phyloP scores from a whole-genome alignment of 2,113 vertebrate genomes.

The Aix galericulata region DNA sequence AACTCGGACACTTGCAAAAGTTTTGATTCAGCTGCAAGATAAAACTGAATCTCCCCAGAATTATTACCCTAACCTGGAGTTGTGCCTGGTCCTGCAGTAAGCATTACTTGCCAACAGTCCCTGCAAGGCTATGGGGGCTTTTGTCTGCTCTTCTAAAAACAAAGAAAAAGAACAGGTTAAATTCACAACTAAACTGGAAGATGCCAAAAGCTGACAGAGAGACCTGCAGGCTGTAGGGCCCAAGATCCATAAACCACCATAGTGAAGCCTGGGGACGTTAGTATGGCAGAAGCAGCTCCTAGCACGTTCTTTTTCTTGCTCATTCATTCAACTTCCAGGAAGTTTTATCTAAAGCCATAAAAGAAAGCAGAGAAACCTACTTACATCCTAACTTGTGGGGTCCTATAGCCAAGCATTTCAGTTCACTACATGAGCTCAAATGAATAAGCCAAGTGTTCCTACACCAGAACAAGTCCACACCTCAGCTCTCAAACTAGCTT shows the following conservation, averaged over 20 bases:
- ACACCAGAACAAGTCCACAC: background rate
- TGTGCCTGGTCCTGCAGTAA: background rate
- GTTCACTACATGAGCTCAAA: background rate
- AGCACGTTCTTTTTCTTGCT: accelerated
- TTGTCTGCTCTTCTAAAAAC: background rate
- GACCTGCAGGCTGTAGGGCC: background rate
- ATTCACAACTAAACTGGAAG: background rate
- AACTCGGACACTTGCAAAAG: background rate
- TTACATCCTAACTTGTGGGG: accelerated
- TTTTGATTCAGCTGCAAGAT: background rate
- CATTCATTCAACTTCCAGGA: too few species aligned
- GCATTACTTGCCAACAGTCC: background rate
- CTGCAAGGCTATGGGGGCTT: background rate
- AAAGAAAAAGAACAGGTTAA: background rate
- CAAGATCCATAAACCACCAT: background rate
- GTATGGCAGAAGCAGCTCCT: accelerated
- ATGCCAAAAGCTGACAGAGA: background rate
- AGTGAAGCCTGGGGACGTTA: background rate
- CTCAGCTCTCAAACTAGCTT: background rate
- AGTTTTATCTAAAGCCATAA: background rate
- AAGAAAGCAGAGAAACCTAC: background rate
- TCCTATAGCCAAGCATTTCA: background rate
- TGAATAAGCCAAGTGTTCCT: background rate
- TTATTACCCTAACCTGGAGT: background rate
- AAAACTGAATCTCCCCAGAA: background rate